phyloP scores from a whole-genome alignment of 2,888 invertebrate species.

The Volucella zonaria region DNA sequence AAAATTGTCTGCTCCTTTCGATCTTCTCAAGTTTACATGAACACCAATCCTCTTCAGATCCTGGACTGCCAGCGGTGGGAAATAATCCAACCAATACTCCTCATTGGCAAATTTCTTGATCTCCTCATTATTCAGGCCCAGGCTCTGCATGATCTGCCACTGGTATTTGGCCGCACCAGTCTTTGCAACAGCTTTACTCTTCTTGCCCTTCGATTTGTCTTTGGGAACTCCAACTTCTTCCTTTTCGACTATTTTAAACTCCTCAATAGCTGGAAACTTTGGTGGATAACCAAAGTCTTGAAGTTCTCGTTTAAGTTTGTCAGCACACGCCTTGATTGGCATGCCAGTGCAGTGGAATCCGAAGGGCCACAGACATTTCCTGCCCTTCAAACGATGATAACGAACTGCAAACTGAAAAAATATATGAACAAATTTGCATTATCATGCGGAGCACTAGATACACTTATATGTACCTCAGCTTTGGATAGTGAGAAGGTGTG shows the following conservation, averaged over 20 bases:
- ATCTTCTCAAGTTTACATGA: constrained; percentile 86
- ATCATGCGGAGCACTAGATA: not conserved
- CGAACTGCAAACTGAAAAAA: constrained; percentile 91
- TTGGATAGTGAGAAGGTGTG: constrained; percentile 98
- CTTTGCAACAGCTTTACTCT: constrained; percentile 98
- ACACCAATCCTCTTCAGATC: constrained; percentile 95
- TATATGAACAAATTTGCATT: not conserved
- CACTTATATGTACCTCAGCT: constrained; percentile 89
- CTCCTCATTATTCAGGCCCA: constrained; percentile 95
- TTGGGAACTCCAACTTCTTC: constrained; percentile 86
- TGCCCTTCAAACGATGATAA: constrained; percentile 95
- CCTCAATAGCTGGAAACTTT: constrained; percentile 87
- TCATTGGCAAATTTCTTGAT: constrained; percentile 96
- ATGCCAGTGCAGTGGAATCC: constrained; percentile 99
- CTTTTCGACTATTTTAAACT: constrained; percentile 80
- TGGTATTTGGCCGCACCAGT: constrained; percentile 94
- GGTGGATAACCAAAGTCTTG: constrained; percentile 96
- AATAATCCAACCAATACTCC: constrained; percentile 97
- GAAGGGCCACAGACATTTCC: constrained; percentile 96
- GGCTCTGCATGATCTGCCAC: constrained; percentile 98
- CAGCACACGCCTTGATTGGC: constrained; percentile 99
- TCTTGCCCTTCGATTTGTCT: constrained; percentile 96
- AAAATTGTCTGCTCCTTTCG: constrained; percentile 23
- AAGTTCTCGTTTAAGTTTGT: constrained; percentile 97
- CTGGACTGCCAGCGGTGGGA: constrained; percentile 93